These are phyloP conservation scores for Ennomos quercinarius DNA, from an alignment of 2,888 invertebrate species.

Conservation along the genomic window DNA sequence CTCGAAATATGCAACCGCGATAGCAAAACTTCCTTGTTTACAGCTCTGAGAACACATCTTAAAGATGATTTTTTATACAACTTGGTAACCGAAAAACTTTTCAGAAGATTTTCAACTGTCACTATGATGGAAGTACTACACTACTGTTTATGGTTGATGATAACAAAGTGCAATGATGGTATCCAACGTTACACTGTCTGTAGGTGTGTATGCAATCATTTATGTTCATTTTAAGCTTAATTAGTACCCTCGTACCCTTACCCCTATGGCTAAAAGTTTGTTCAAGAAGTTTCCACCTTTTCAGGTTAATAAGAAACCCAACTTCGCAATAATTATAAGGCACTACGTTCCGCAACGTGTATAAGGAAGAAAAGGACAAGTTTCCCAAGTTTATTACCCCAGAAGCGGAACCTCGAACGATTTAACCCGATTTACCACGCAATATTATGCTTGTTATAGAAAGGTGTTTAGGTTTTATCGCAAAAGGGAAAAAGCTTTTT, in stretches of 20 bases:
- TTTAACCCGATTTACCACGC: slow-evolving; percentile 43
- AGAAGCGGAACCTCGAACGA: slow-evolving; percentile 44
- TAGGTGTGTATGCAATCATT: too few relatives aligned
- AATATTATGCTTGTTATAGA: slow-evolving; percentile 45
- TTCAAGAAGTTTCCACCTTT: slow-evolving; percentile 28
- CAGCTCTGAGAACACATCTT: slow-evolving; percentile 66
- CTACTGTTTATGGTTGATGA: too few relatives aligned
- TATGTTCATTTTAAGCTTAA: too few relatives aligned
- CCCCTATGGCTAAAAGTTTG: slow-evolving; percentile 8
- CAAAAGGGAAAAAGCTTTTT: slow-evolving; percentile 24
- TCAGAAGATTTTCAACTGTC: background rate
- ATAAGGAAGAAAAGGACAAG: slow-evolving; percentile 42
- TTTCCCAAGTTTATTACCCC: slow-evolving; percentile 44
- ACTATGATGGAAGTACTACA: too few relatives aligned
- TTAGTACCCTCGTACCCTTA: background rate
- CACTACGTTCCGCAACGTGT: slow-evolving; percentile 32
- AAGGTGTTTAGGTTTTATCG: slow-evolving; percentile 34
- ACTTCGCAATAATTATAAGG: slow-evolving; percentile 50
- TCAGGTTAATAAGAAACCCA: slow-evolving; percentile 44
- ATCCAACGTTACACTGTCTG: too few relatives aligned
- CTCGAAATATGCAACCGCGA: slow-evolving; percentile 63
- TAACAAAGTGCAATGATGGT: too few relatives aligned
- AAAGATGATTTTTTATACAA: slow-evolving; percentile 43
- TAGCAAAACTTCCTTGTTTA: slow-evolving; percentile 70
- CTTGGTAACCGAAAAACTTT: slow-evolving; percentile 1